A percentile compares a stretch with the other conserved stretches of the same genome.
Conservation (phyloP, 2,113 vertebrate species). For the Tragulus kanchil region DNA sequence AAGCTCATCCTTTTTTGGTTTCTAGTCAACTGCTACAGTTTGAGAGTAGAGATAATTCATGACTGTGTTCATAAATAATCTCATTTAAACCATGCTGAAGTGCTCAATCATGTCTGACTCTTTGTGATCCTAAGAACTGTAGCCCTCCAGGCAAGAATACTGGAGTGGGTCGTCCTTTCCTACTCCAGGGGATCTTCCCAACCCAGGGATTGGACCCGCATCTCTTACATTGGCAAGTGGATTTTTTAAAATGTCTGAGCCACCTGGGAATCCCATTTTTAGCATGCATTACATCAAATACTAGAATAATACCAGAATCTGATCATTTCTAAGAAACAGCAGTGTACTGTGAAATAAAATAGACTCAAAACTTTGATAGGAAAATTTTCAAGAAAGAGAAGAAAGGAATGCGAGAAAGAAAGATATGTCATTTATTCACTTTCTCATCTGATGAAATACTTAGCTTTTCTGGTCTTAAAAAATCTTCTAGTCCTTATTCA, state of each 20-base stretch:
- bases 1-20: neutral
- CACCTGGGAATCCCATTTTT: neutral
- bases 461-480: neutral
- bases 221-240: too few relatives aligned
- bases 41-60: neutral
- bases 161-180: too few relatives aligned
- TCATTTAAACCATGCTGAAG: neutral
- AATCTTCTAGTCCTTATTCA: slow-evolving; percentile 34
- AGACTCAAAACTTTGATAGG: neutral
- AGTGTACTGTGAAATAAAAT: neutral
- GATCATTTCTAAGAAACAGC: neutral
- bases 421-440: neutral
- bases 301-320: neutral
- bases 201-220: too few relatives aligned
- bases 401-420: fast-evolving
- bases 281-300: neutral
- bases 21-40: neutral
- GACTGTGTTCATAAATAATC: neutral
- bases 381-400: neutral
- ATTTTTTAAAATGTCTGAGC: neutral
- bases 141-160: neutral
- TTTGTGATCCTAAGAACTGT: neutral
- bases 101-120: neutral
- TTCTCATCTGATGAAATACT: neutral
- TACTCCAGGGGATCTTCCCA: too few relatives aligned